These are phyloP conservation scores for Melitaea athalia DNA, from an alignment of 2,888 invertebrate species.

Conservation along the genomic window DNA sequence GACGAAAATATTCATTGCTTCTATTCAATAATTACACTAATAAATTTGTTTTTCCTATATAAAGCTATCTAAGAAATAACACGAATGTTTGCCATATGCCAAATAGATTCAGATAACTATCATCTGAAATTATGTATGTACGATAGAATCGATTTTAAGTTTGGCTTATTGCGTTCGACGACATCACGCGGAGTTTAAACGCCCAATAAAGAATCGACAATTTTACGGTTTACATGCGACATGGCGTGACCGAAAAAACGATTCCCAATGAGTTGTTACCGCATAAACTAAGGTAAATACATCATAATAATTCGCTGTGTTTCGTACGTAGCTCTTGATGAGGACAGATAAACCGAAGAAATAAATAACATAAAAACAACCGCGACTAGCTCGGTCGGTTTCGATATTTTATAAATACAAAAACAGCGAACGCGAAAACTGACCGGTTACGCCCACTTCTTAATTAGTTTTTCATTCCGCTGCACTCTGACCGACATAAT, in stretches of 20 bases:
- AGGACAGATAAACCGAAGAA: constrained; percentile 5
- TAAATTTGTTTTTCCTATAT: constrained; percentile 12
- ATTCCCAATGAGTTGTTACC: constrained; percentile 73
- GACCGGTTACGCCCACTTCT: constrained; percentile 69
- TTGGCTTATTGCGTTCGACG: constrained; percentile 57
- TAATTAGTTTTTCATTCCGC: constrained; percentile 79
- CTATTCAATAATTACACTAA: constrained; percentile 19
- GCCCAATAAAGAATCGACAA: constrained; percentile 74
- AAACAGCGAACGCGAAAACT: constrained; percentile 67
- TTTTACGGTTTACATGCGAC: constrained; percentile 73
- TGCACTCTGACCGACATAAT: constrained; percentile 82
- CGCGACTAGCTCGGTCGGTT: constrained; percentile 24
- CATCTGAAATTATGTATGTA: constrained; percentile 56
- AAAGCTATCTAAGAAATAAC: constrained; percentile 3
- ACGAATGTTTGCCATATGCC: constrained; percentile 42
- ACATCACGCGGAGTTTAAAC: constrained; percentile 64
- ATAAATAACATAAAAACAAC: not conserved
- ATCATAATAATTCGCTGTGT: constrained; percentile 69
- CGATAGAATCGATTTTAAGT: constrained; percentile 53
- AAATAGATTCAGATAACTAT: constrained; percentile 59
- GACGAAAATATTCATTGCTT: constrained; percentile 46
- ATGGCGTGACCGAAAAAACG: constrained; percentile 80
- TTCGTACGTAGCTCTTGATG: constrained; percentile 41
- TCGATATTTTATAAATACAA: constrained; percentile 57
- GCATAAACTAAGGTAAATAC: constrained; percentile 66